Base-by-base conservation (phyloP, 2,113 vertebrate genomes). In the Seriola aureovittata region DNA sequence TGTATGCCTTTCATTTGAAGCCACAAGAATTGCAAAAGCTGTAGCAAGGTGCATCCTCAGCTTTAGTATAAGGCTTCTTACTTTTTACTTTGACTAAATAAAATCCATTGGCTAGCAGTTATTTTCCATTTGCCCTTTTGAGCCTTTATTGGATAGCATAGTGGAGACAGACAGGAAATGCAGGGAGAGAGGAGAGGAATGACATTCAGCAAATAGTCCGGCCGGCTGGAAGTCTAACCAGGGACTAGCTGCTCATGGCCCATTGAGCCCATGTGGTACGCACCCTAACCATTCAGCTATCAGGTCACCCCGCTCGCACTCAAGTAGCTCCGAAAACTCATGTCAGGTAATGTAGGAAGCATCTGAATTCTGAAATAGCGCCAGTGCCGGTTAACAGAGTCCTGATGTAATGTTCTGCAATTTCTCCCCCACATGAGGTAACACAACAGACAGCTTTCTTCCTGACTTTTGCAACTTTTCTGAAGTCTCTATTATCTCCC, bases 401-500 rank as follows among this genome's bases (percentile, higher is more conserved):
- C 60, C 71, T 84, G 66, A 85, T 77, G 59, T 25, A 60, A 82
- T 2, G 42, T 78, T 65, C 78, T 71, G 57, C 64, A 78, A 74
- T 36, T 48, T 42, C 48, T 78, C 67, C 38, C 29, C 75, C 19
- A 29, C 9, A 50, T 5, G 32, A 19, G 65, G 50, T 5, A 58
- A 46, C 42, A 8, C 64, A 55, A 44, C 62, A 48, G 63, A 1
- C 5, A 1, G 5, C 58, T 46, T 71, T 60, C 59, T 57, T 10
- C n/a, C 6, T 3, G 7, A 68, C 36, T 84, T 72, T 80, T 52
- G 19, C 36, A 82, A 83, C 50, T 68, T 80, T 54, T 23, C 23
- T 4, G 4, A 71, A 66, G 50, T 65, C 50, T 76, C 68, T 64
- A 44, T 90, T 69, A 84, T 87, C 86, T 64, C 40, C n/a, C 9